These are phyloP conservation scores for Pelmatolapia mariae DNA, from an alignment of 2,113 vertebrate species.

Conservation along the genomic window DNA sequence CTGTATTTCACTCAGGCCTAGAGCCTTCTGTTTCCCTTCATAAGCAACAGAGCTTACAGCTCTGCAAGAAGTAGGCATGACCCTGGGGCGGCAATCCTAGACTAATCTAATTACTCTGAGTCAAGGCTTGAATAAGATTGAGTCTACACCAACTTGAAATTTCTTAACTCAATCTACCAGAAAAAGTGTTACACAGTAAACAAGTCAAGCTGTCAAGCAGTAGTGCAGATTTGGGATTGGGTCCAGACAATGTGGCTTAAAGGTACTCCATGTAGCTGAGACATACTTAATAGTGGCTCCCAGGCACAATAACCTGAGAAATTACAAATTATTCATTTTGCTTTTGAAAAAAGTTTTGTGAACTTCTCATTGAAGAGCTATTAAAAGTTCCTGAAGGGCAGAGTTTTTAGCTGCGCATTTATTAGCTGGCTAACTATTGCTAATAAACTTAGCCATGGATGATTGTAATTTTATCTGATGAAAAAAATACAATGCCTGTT, in stretches of 20 bases:
- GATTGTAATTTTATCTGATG: not conserved
- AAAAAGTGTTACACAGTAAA: constrained; percentile 23
- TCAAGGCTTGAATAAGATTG: constrained; percentile 5
- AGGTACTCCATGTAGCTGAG: not conserved
- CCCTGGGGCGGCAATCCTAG: constrained; percentile 13
- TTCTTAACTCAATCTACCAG: constrained; percentile 15
- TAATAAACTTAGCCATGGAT: not conserved
- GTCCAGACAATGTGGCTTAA: not conserved
- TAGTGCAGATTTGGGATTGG: not conserved
- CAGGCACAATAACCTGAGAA: not conserved
- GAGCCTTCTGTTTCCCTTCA: constrained; percentile 19
- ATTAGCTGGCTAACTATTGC: not conserved
- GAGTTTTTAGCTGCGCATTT: not conserved
- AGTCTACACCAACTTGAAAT: not conserved
- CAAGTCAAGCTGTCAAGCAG: constrained; percentile 19
- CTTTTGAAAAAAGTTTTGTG: not conserved
- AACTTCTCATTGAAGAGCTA: not conserved
- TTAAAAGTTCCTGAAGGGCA: not conserved
- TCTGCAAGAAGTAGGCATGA: constrained; percentile 6
- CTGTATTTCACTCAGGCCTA: constrained; percentile 40
- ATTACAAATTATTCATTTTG: not conserved
- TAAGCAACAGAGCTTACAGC: constrained; percentile 1
- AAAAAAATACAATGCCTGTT: not conserved
- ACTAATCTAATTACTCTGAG: constrained; percentile 34
- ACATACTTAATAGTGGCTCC: not conserved